Percentiles rank a stretch among this genome's conserved stretches.
Conservation (phyloP, 2,797 vertebrate species). For the Calcarius lapponicus region DNA sequence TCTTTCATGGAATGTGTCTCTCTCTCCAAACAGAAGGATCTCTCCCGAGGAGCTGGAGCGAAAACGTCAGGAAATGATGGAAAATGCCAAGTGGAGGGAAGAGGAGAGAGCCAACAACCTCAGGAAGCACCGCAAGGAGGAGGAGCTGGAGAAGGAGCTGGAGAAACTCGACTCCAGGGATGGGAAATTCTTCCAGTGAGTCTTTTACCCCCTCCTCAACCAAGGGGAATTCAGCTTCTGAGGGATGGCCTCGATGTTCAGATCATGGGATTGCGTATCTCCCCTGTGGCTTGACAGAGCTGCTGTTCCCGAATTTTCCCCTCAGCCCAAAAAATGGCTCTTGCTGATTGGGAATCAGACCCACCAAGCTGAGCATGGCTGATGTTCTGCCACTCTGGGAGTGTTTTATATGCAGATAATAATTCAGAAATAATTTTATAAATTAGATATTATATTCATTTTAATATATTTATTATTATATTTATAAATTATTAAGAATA, state of each 20-base stretch:
- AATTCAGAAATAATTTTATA: background rate
- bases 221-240: too few species aligned
- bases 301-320: background rate
- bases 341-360: background rate
- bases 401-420: background rate
- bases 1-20: background rate
- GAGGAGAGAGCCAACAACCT: conserved; percentile 86
- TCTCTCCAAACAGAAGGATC: conserved; percentile 77
- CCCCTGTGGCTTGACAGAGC: accelerated
- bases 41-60: conserved; percentile 87
- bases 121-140: conserved; percentile 84
- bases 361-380: background rate
- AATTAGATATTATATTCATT: background rate
- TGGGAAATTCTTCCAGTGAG: conserved; percentile 91
- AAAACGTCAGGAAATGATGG: conserved; percentile 89
- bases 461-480: background rate
- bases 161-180: conserved; percentile 77
- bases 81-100: conserved; percentile 87
- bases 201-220: accelerated
- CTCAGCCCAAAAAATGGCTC: background rate
- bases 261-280: accelerated
- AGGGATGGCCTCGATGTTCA: accelerated
- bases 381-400: background rate
- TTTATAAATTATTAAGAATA: background rate
- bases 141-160: conserved; percentile 82